Base-by-base conservation (phyloP, 2,113 vertebrate species). In the Tachysurus vachellii region DNA sequence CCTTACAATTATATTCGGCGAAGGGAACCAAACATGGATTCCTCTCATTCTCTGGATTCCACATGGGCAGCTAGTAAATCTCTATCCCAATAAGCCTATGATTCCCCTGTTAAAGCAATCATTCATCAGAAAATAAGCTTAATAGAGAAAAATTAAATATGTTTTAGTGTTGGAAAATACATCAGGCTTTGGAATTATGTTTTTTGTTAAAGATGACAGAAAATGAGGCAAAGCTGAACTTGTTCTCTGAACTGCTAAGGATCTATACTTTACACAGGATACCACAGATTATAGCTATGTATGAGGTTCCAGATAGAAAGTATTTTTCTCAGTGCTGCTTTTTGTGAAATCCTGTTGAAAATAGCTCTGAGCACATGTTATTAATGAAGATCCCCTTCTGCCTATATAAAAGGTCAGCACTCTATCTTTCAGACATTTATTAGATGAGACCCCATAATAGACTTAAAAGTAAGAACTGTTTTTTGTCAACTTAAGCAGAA, bases 101-200 rank as follows among this genome's bases (percentile, higher is more conserved):
- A 94, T 92, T 93, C 89, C 88, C 54, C 66, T 31, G 64, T 86
- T 90, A 76, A 88, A 77, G 76, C 54, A 89, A 88, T 83, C 91
- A 93, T 93, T 94, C 92, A 89, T 86, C 85, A 79, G 87, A 92
- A 89, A 83, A 88, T 68, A 61, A 71, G 81, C 85, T 93, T 87
- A 93, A 92, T 91, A 91, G 85, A 90, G 93, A 93, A 94, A 90
- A 92, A 50, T 5, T 36, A 94, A 94, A 94, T 92, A 92, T 93
- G 93, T 93, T 88, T 88, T 77, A 85, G 75, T 61, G 62, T 86
- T 80, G 83, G 64, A 86, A 86, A 92, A 92, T 91, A 91, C 50
- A 59, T 19, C 79, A 83, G 85, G 79, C 88, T 88, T 80, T 66
- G 68, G n/a, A 11, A 85, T 83, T 88, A 84, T 82, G 59, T 64